Evolutionary conservation across 2,888 invertebrate genomes (phyloP).

Genomic region (Synanthedon andrenaeformis): DNA sequence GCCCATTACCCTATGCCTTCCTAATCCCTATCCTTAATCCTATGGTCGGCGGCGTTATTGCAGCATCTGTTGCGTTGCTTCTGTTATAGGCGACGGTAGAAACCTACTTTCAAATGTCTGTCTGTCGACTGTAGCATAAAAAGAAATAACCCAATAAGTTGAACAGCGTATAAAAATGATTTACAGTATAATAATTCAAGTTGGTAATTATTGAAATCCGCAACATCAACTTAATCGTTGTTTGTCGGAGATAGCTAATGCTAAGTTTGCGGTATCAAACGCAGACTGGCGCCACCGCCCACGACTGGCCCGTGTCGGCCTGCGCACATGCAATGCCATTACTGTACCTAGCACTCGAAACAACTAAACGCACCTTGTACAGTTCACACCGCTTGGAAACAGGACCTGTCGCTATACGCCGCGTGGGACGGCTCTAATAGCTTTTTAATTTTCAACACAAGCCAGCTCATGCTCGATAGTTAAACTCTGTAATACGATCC

Average conservation of each 20-base stretch:
- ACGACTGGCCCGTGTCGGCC: conserved; percentile 19
- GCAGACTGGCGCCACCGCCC: conserved; percentile 31
- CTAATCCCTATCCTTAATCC: too few species aligned
- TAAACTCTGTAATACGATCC: conserved; percentile 36
- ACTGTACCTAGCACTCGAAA: conserved; percentile 3
- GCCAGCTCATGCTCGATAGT: conserved; percentile 42
- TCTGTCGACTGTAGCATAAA: too few species aligned
- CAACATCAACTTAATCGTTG: conserved; percentile 42
- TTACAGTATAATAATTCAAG: conserved; percentile 7
- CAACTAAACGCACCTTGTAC: conserved; percentile 3
- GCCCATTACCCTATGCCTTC: too few species aligned
- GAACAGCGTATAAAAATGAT: not conserved
- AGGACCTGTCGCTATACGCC: not conserved
- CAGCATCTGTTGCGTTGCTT: too few species aligned
- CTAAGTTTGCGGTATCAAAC: conserved; percentile 18
- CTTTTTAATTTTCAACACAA: conserved; percentile 62
- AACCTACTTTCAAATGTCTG: too few species aligned
- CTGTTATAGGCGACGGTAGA: too few species aligned
- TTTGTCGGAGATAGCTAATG: conserved; percentile 16
- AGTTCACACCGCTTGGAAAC: conserved; percentile 28
- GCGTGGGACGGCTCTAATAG: conserved; percentile 56
- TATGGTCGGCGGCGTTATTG: too few species aligned
- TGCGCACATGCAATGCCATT: conserved; percentile 14
- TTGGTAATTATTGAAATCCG: conserved; percentile 41
- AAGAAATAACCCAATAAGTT: too few species aligned